phyloP scores from a whole-genome alignment of 2,888 invertebrate genomes.

The Polyommatus icarus region DNA sequence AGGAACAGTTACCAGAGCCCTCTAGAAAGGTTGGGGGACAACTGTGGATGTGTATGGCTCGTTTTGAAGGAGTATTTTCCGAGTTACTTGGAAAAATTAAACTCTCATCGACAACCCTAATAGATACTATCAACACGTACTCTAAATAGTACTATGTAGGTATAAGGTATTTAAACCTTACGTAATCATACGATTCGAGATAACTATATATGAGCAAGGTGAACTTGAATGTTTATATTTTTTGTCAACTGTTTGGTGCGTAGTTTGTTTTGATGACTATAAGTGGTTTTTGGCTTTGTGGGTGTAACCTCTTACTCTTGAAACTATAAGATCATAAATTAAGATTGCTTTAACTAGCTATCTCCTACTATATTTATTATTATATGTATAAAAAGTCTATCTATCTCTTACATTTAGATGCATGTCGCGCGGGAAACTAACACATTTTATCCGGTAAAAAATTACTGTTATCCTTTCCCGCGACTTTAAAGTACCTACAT shows the following conservation, averaged over 20 bases:
- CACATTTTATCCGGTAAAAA: too few species aligned
- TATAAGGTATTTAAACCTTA: constrained; percentile 23
- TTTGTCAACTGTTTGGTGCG: not conserved
- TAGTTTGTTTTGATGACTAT: constrained; percentile 24
- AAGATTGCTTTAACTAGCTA: not conserved
- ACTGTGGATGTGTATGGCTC: not conserved
- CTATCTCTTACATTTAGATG: too few species aligned
- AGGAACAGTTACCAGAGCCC: not conserved
- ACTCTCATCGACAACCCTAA: constrained; percentile 5
- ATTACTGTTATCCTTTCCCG: too few species aligned
- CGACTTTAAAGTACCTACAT: too few species aligned
- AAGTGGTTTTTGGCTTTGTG: not conserved
- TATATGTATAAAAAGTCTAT: too few species aligned
- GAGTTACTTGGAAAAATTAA: too few species aligned
- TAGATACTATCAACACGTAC: constrained; percentile 9
- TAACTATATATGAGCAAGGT: constrained; percentile 24
- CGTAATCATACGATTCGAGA: constrained; percentile 22
- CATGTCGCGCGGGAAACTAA: too few species aligned
- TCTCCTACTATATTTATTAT: too few species aligned
- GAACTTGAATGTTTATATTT: constrained; percentile 29
- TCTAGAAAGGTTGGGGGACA: not conserved
- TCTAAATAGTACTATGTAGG: constrained; percentile 18
- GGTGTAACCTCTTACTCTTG: not conserved
- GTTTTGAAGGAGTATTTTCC: not conserved
- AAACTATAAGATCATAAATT: not conserved